phyloP scores from a whole-genome alignment of 2,888 invertebrate genomes.

The Heliconius erato region DNA sequence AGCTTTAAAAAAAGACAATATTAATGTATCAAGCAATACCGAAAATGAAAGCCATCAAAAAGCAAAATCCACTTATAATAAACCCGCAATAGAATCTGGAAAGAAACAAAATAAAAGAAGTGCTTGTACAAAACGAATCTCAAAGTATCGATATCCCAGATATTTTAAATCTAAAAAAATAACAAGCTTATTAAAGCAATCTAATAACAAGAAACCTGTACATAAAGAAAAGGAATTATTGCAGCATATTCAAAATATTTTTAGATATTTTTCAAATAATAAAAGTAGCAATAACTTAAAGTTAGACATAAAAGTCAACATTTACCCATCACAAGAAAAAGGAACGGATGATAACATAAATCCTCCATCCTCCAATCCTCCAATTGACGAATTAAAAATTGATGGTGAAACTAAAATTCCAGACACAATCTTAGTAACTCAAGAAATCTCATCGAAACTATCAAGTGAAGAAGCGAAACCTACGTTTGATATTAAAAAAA shows the following conservation, averaged over 20 bases:
- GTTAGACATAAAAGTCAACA: conserved; percentile 69
- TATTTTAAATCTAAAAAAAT: conserved; percentile 58
- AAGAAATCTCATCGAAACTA: not conserved
- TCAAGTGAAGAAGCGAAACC: conserved; percentile 7
- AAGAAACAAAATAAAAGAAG: conserved; percentile 17
- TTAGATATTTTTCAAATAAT: conserved; percentile 63
- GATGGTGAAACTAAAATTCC: conserved; percentile 1
- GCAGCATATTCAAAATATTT: conserved; percentile 62
- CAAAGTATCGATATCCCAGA: conserved; percentile 41
- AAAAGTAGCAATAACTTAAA: conserved; percentile 63
- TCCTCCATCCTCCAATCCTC: not conserved
- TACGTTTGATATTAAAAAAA: conserved; percentile 46
- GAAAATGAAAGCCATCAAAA: conserved; percentile 40
- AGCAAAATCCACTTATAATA: conserved; percentile 14
- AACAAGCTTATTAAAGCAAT: conserved; percentile 58
- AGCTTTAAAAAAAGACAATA: conserved; percentile 47
- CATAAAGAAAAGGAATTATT: conserved; percentile 53
- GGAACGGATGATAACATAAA: conserved; percentile 45
- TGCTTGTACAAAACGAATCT: conserved; percentile 23
- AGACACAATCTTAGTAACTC: not conserved
- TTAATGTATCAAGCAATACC: conserved; percentile 46
- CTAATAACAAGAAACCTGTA: conserved; percentile 47
- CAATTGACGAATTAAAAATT: conserved; percentile 1
- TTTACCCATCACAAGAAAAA: conserved; percentile 58
- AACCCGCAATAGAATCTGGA: not conserved